These are phyloP conservation scores for Hippolais icterina DNA, from an alignment of 2,113 vertebrate genomes.

Conservation along the genomic window DNA sequence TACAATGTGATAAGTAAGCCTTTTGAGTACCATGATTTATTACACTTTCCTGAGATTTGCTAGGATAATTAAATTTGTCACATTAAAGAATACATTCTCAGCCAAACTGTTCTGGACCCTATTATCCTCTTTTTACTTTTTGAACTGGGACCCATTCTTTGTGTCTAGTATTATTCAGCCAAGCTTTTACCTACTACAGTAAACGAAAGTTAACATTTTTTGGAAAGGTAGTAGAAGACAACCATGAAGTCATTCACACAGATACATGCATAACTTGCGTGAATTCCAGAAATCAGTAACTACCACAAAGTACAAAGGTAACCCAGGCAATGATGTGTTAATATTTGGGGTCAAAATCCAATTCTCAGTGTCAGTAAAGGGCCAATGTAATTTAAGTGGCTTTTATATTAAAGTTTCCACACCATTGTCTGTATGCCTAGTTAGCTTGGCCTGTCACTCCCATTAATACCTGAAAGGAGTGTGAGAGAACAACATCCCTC, in stretches of 20 bases:
- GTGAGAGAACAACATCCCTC: background rate
- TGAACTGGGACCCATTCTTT: background rate
- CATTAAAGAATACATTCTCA: background rate
- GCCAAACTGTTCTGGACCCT: background rate
- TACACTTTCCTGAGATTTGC: background rate
- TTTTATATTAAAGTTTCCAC: background rate
- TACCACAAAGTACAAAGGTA: background rate
- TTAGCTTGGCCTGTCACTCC: background rate
- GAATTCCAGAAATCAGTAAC: background rate
- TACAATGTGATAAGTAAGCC: background rate
- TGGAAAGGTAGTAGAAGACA: background rate
- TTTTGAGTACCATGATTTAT: background rate
- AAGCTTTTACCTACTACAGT: background rate
- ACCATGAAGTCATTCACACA: background rate
- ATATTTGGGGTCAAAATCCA: background rate
- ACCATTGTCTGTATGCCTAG: background rate
- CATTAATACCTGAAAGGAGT: background rate
- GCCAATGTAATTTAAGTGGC: fast-evolving
- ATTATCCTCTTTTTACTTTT: background rate
- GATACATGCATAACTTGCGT: fast-evolving
- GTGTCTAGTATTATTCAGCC: background rate
- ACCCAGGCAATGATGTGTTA: background rate
- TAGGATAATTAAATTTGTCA: background rate
- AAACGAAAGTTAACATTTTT: background rate
- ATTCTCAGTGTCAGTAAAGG: background rate